These are phyloP conservation scores for Chalcis sispes DNA, from an alignment of 2,888 invertebrate species.

Conservation along the genomic window DNA sequence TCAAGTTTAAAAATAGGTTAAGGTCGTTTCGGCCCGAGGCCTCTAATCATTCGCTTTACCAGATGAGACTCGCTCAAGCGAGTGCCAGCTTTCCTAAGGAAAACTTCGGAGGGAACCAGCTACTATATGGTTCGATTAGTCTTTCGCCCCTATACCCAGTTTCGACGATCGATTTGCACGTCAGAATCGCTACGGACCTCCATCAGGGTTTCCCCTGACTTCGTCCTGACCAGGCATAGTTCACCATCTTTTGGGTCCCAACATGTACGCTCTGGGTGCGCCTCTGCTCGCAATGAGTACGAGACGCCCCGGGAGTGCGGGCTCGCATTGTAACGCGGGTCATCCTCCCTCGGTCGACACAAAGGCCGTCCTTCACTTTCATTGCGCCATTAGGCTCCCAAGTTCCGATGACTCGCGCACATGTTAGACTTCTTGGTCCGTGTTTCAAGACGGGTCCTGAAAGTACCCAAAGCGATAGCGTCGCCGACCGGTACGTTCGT, in stretches of 20 bases:
- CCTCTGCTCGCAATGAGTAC: slow-evolving; percentile 72
- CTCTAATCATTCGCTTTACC: slow-evolving; percentile 77
- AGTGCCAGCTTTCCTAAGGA: slow-evolving; percentile 70
- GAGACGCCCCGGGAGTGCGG: no score
- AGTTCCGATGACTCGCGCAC: no score
- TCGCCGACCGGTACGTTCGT: no score
- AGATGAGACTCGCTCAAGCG: slow-evolving; percentile 68
- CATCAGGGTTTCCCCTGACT: slow-evolving; percentile 84
- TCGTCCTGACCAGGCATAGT: slow-evolving; percentile 82
- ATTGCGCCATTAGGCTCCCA: no score
- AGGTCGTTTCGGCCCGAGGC: no score
- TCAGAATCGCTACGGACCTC: slow-evolving; percentile 86
- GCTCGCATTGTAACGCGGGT: no score
- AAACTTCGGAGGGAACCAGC: slow-evolving; percentile 66
- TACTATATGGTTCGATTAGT: slow-evolving; percentile 68
- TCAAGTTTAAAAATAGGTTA: no score
- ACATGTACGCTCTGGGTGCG: slow-evolving; percentile 82
- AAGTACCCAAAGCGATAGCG: no score
- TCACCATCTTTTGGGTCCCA: slow-evolving; percentile 85
- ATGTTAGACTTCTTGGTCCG: no score
- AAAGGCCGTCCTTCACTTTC: no score
- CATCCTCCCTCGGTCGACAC: no score
- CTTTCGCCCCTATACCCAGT: slow-evolving; percentile 64
- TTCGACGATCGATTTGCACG: slow-evolving; percentile 87
- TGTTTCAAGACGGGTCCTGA: no score